These are phyloP conservation scores for Drosophila rellima DNA, from an alignment of 2,888 invertebrate species.

Conservation along the genomic window DNA sequence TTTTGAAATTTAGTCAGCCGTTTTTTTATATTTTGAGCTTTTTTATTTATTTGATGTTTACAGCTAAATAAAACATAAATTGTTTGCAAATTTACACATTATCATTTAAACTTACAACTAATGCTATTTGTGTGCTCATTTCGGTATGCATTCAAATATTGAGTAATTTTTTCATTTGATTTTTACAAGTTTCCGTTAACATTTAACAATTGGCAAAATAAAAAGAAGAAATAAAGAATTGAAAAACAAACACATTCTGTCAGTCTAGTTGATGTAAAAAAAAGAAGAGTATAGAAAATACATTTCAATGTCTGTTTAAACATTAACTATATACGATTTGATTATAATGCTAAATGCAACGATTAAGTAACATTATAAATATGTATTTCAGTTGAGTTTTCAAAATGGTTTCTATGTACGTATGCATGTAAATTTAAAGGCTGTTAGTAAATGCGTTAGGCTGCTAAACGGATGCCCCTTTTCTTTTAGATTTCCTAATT, in stretches of 20 bases:
- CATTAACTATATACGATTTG: constrained; percentile 41
- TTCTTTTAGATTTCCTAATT: constrained; percentile 1
- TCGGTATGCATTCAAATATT: constrained; percentile 47
- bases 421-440: constrained; percentile 31
- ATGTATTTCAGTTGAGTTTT: constrained; percentile 25
- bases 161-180: constrained; percentile 50
- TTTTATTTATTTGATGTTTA: constrained; percentile 61
- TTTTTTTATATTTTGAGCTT: constrained; percentile 48
- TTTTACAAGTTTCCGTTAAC: constrained; percentile 27
- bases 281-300: constrained; percentile 51
- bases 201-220: constrained; percentile 38
- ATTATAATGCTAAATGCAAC: constrained; percentile 69
- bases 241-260: constrained; percentile 45
- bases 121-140: constrained; percentile 60
- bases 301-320: constrained; percentile 38
- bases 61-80: constrained; percentile 70
- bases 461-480: constrained; percentile 22
- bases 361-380: constrained; percentile 62
- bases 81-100: constrained; percentile 62
- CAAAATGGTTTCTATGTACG: constrained; percentile 5
- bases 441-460: constrained; percentile 50
- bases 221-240: not conserved
- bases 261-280: constrained; percentile 69
- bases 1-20: not conserved
- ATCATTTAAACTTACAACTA: constrained; percentile 61